Conservation (phyloP, 1,140 invertebrate species). For the Camponotus vicinus region DNA sequence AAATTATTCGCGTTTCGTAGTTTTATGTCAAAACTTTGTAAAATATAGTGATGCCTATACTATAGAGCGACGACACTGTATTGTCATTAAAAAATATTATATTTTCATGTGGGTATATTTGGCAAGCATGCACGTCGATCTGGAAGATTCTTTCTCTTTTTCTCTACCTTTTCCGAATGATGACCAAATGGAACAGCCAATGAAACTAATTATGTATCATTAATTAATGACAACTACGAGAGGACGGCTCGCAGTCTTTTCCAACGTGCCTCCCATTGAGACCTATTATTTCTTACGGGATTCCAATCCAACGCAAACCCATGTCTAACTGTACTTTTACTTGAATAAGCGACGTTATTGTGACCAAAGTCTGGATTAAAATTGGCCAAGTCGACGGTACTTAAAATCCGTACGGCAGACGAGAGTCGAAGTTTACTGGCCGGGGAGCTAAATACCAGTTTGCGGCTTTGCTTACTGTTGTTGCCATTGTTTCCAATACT, state of each 20-base stretch:
- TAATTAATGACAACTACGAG: conserved; percentile 76
- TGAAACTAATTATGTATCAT: conserved; percentile 36
- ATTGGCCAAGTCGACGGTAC: conserved; percentile 69
- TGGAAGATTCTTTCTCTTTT: conserved; percentile 69
- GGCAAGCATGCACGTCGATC: conserved; percentile 77
- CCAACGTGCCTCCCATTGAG: conserved; percentile 76
- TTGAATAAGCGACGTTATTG: conserved; percentile 49
- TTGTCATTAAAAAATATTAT: conserved; percentile 81
- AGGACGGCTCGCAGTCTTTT: conserved; percentile 78
- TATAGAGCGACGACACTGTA: conserved; percentile 73
- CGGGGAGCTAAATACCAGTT: conserved; percentile 79
- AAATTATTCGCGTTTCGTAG: conserved; percentile 47
- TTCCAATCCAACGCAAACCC: conserved; percentile 69
- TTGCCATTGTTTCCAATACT: conserved; percentile 56
- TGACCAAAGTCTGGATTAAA: conserved; percentile 56
- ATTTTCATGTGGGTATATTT: conserved; percentile 74
- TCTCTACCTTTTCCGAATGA: conserved; percentile 36
- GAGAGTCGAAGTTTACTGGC: conserved; percentile 79
- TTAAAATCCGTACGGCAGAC: conserved; percentile 77
- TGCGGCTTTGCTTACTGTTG: conserved; percentile 78
- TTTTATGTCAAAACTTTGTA: conserved; percentile 55
- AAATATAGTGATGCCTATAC: conserved; percentile 69
- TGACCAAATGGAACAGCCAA: conserved; percentile 44
- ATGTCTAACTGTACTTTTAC: conserved; percentile 50
- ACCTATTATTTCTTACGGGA: conserved; percentile 68